Percentiles rank a stretch among this genome's conserved stretches.
Conservation (phyloP, 2,888 invertebrate species). For the Ochropleura plecta region DNA sequence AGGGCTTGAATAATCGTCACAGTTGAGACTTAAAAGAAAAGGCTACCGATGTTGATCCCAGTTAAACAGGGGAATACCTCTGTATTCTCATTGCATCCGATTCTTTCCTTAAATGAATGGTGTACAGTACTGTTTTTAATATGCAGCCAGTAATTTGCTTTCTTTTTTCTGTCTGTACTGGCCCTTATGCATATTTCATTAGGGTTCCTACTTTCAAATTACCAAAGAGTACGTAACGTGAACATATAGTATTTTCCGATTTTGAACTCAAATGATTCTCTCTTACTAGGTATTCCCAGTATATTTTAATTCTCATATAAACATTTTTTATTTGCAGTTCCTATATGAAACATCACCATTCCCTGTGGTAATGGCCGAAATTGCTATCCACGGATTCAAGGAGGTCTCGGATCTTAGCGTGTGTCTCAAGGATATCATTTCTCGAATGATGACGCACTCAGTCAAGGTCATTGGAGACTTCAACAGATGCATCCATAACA, state of each 20-base stretch:
- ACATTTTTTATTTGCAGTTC: slow-evolving; percentile 78
- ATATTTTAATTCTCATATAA: not conserved
- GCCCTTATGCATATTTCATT: not conserved
- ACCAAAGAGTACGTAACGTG: not conserved
- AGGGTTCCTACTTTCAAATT: not conserved
- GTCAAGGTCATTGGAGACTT: slow-evolving; percentile 89
- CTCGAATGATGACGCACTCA: slow-evolving; percentile 88
- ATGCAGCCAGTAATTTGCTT: no score
- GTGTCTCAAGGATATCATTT: slow-evolving; percentile 87
- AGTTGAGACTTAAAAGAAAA: no score
- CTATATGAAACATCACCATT: slow-evolving; percentile 88
- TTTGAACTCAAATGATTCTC: not conserved
- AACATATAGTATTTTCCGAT: not conserved
- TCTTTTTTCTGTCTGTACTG: not conserved
- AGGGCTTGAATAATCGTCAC: no score
- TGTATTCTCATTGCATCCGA: no score
- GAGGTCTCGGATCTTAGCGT: slow-evolving; percentile 88
- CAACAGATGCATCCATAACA: slow-evolving; percentile 88
- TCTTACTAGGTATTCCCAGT: not conserved
- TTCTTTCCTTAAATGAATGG: no score
- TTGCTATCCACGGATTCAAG: slow-evolving; percentile 88
- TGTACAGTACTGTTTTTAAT: no score
- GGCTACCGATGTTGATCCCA: no score
- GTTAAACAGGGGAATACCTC: no score
- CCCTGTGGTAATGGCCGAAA: slow-evolving; percentile 88